phyloP scores from a whole-genome alignment of 1,140 invertebrate species.

The Archivesica marissinica region DNA sequence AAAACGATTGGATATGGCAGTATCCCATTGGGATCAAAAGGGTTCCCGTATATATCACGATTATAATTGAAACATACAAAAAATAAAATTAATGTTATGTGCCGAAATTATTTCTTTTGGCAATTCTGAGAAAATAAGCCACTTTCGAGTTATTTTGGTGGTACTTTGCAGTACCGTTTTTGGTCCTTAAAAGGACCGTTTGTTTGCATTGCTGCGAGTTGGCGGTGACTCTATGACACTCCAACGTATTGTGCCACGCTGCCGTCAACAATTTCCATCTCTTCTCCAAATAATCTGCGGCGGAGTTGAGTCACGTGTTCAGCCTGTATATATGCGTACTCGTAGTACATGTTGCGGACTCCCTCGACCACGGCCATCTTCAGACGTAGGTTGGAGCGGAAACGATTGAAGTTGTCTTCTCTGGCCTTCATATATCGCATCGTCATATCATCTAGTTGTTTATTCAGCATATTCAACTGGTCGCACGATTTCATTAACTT shows the following conservation, averaged over 20 bases:
- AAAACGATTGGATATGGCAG: no score
- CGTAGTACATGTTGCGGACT: slow-evolving; percentile 66
- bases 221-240: background rate
- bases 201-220: background rate
- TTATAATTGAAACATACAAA: no score
- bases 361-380: slow-evolving; percentile 66
- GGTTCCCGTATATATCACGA: no score
- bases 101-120: no score
- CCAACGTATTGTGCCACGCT: background rate
- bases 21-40: no score
- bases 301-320: slow-evolving; percentile 56
- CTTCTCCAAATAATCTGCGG: slow-evolving; percentile 49
- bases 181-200: slow-evolving; percentile 25
- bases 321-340: slow-evolving; percentile 66
- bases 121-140: background rate
- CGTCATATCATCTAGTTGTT: slow-evolving; percentile 48
- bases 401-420: slow-evolving; percentile 39
- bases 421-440: slow-evolving; percentile 61
- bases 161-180: background rate
- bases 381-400: slow-evolving; percentile 65
- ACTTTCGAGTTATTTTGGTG: slow-evolving; percentile 6
- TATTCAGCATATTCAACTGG: slow-evolving; percentile 61
- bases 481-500: slow-evolving; percentile 62
- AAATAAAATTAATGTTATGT: no score
- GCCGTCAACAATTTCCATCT: background rate